Evolutionary conservation across 35 echinoderm and acorn worm species (phyloP).

Genomic region (Ophiothrix spiculata): DNA sequence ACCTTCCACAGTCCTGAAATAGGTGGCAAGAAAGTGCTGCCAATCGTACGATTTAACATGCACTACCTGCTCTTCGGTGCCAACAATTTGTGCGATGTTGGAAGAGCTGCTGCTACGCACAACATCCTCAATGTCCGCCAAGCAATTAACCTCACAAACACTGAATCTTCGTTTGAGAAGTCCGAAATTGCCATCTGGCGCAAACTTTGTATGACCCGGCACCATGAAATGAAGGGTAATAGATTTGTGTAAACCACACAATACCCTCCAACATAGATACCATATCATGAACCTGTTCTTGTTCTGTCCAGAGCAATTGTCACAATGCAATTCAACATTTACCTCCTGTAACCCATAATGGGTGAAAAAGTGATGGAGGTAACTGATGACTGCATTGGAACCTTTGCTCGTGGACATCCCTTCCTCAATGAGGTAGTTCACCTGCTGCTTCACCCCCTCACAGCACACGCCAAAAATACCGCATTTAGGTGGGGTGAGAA

Average conservation of each 20-base stretch:
- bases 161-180: slow-evolving; percentile 25
- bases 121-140: too few species aligned
- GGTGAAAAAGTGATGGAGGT: slow-evolving; percentile 32
- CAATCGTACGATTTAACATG: too few species aligned
- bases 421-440: slow-evolving; percentile 58
- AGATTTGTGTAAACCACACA: not conserved
- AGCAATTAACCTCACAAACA: too few species aligned
- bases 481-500: slow-evolving; percentile 41
- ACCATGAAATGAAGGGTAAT: slow-evolving; percentile 28
- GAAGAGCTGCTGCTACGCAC: too few species aligned
- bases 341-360: slow-evolving; percentile 8
- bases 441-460: slow-evolving; percentile 38
- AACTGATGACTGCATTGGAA: slow-evolving; percentile 14
- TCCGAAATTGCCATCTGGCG: slow-evolving; percentile 19
- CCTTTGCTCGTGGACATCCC: slow-evolving; percentile 23
- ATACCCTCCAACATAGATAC: not conserved
- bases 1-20: too few species aligned
- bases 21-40: too few species aligned
- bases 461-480: slow-evolving; percentile 49
- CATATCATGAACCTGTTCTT: not conserved
- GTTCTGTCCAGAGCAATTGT: slow-evolving; percentile 17
- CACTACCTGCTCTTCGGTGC: too few species aligned
- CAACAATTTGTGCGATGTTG: too few species aligned
- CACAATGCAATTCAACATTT: not conserved
- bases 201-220: slow-evolving; percentile 48